Base-by-base conservation (phyloP, 1,140 invertebrate species). In the Trypoxylus dichotomus region DNA sequence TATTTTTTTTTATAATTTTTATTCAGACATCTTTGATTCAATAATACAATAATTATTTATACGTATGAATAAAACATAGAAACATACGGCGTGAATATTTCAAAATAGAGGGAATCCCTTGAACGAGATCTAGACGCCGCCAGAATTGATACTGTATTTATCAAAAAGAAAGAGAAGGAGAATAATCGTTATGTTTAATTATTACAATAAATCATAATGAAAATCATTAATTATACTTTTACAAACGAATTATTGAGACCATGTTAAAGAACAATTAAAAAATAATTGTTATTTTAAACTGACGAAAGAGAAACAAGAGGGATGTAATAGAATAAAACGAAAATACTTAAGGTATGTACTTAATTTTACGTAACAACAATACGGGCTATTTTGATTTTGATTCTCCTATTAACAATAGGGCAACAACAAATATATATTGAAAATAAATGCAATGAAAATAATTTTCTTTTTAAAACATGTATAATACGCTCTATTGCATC, bases 1-100 rank as follows among this genome's bases (percentile, higher is more conserved):
- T 6, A 32, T 41, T 74, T 74, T 42, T 74, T 76, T 76, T 13
- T 74, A 74, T 41, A 37, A 74, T 42, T 79, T 81, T 81, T 81
- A 81, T 81, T 81, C 43, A 81, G 79, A 81, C 80, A 80, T 79
- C 78, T 75, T 75, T 75, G 32, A 77, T 73, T 75, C 42, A 78
- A 75, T 80, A 78, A 82, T 83, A 83, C 82, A 83, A 68, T 68
- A 68, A 29, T 82, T 80, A 75, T 82, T 76, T 80, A 80, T 81
- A 80, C 78, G 80, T 82, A 82, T 82, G 77, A 79, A 80, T 81
- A 83, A 82, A 78, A 83, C 82, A 83, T 82, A 82, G 76, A 81
- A 82, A 80, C n/a, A 37, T 83, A 81, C 80, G 80, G 78, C 41
- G 68, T 8, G 43, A 58, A 77, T 25, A 19, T 68, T 68, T 68